Percentiles rank a stretch among this genome's conserved stretches.
Conservation (phyloP, 2,113 vertebrate species). For the Odontesthes bonariensis region DNA sequence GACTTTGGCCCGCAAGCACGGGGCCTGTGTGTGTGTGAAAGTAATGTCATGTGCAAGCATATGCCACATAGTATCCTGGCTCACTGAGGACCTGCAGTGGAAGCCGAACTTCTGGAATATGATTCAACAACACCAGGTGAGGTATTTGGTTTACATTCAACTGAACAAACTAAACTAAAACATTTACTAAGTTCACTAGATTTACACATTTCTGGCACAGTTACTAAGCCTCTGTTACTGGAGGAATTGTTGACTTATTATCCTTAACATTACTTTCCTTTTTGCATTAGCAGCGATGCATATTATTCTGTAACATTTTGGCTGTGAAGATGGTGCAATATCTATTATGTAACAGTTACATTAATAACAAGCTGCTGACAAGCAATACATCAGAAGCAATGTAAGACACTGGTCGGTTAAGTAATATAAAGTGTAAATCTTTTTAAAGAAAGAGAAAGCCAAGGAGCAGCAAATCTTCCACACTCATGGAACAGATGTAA, state of each 20-base stretch:
- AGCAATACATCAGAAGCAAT: neutral
- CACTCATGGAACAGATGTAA: no score
- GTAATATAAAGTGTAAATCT: no score
- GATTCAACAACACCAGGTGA: slow-evolving; percentile 37
- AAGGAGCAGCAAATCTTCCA: no score
- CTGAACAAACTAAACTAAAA: neutral
- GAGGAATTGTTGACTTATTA: no score
- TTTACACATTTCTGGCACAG: neutral
- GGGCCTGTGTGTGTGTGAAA: neutral
- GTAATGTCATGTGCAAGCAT: neutral
- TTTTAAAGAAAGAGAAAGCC: no score
- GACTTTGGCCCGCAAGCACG: slow-evolving; percentile 27
- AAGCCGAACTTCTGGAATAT: neutral
- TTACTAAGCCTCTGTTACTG: neutral
- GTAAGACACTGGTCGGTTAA: neutral
- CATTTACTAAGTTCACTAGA: no score
- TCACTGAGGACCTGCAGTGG: neutral
- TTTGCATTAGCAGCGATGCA: neutral
- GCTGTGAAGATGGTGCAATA: neutral
- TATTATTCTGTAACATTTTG: neutral
- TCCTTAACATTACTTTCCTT: neutral
- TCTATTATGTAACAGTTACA: neutral
- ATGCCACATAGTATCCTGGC: no score
- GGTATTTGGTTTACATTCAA: neutral
- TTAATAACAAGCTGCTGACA: neutral